Evolutionary conservation across 1,140 invertebrate species (phyloP).

Genomic region (Drosophila cardini): DNA sequence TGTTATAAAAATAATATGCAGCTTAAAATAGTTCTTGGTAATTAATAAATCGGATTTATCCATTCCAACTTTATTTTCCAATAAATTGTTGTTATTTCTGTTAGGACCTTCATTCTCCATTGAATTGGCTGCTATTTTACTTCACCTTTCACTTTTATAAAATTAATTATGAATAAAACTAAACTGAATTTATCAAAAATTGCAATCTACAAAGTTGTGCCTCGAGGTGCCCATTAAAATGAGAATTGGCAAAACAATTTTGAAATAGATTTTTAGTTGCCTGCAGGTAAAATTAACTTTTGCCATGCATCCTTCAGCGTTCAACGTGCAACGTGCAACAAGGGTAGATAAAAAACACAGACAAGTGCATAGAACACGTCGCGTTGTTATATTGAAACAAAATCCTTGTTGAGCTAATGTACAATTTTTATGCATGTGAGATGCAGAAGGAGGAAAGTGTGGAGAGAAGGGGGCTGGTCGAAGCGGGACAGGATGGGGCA

Average conservation of each 20-base stretch:
- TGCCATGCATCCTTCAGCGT: slow-evolving; percentile 14
- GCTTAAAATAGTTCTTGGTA: no score
- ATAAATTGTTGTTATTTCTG: no score
- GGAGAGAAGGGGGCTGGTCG: not conserved
- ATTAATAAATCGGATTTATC: no score
- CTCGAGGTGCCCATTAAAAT: slow-evolving; percentile 14
- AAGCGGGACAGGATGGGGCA: not conserved
- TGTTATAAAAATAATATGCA: no score
- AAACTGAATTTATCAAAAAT: slow-evolving; percentile 7
- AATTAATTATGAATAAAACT: not conserved
- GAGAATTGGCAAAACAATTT: slow-evolving; percentile 29
- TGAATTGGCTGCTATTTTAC: no score
- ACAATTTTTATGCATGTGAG: slow-evolving; percentile 48
- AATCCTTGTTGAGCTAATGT: slow-evolving; percentile 74
- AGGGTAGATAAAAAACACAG: not conserved
- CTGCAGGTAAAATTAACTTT: slow-evolving; percentile 33
- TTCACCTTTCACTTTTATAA: no score
- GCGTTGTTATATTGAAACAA: slow-evolving; percentile 63
- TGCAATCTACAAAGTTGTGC: slow-evolving; percentile 24
- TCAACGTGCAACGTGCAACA: slow-evolving; percentile 7
- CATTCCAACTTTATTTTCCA: no score
- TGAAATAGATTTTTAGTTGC: slow-evolving; percentile 28
- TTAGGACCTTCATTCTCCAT: no score
- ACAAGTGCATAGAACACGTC: slow-evolving; percentile 21
- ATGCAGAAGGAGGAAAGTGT: no score